Evolutionary conservation across 2,888 invertebrate species (phyloP).

Genomic region (Himalopsyche anomala): DNA sequence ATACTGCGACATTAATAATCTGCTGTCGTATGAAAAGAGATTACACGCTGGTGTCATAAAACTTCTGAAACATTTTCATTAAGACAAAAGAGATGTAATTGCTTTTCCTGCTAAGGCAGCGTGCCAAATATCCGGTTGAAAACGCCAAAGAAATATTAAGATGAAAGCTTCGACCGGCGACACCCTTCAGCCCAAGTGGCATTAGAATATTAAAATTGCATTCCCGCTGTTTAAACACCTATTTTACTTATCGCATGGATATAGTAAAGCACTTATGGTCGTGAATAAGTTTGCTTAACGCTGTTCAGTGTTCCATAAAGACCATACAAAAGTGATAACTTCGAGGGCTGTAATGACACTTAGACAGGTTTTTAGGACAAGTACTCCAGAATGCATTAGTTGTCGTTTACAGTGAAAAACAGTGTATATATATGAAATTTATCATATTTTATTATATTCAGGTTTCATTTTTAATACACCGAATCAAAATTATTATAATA

Average conservation of each 20-base stretch:
- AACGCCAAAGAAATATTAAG: slow-evolving; percentile 37
- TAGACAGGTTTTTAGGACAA: not conserved
- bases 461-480: too few species aligned
- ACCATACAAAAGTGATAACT: slow-evolving; percentile 34
- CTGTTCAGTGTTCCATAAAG: slow-evolving; percentile 1
- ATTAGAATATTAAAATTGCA: slow-evolving; percentile 54
- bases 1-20: slow-evolving; percentile 1
- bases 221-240: slow-evolving; percentile 5
- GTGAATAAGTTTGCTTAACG: slow-evolving; percentile 11
- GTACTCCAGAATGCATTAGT: too few species aligned
- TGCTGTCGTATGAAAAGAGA: slow-evolving; percentile 5
- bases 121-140: slow-evolving; percentile 43
- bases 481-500: too few species aligned
- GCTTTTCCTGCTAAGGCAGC: slow-evolving; percentile 47
- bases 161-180: slow-evolving; percentile 42
- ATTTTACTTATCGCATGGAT: not conserved
- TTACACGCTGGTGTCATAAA: slow-evolving; percentile 41
- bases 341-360: not conserved
- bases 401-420: too few species aligned
- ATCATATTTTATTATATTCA: too few species aligned
- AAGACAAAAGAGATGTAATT: slow-evolving; percentile 54
- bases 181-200: slow-evolving; percentile 11
- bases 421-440: too few species aligned
- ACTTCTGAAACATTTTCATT: slow-evolving; percentile 45
- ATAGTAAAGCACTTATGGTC: not conserved